A percentile compares a stretch with the other conserved stretches of the same genome.
phyloP scores from a whole-genome alignment of 2,113 vertebrate species.

The Lepus timidus region DNA sequence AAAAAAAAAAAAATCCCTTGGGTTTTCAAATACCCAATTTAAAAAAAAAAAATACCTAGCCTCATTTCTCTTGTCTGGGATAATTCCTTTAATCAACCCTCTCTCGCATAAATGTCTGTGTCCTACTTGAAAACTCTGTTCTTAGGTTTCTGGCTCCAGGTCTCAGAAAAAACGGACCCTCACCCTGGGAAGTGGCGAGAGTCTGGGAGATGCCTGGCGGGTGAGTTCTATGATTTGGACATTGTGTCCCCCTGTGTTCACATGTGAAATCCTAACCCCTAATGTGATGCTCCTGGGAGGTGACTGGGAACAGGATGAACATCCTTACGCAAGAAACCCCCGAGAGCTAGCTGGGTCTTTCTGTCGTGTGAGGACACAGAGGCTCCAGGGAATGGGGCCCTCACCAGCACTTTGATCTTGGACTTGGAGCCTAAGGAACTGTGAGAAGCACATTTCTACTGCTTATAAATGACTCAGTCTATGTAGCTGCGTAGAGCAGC shows the following conservation, averaged over 20 bases:
- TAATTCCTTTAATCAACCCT: not conserved
- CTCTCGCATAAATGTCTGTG: not conserved
- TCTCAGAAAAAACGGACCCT: not conserved
- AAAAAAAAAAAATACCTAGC: not conserved
- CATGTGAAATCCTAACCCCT: not conserved
- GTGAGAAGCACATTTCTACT: not conserved
- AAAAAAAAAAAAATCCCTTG: too few relatives aligned
- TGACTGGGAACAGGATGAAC: not conserved
- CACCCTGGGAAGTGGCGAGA: not conserved
- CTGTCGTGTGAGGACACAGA: not conserved
- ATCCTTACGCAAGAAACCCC: not conserved
- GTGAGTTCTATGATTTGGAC: not conserved
- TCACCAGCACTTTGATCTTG: not conserved
- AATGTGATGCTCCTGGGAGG: not conserved
- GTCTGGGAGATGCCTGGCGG: not conserved
- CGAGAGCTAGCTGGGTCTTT: not conserved
- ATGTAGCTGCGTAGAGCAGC: not conserved
- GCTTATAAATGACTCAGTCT: not conserved
- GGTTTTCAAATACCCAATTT: too few relatives aligned
- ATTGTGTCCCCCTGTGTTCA: not conserved
- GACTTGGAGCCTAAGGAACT: not conserved
- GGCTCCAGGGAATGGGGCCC: not conserved
- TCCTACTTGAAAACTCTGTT: not conserved
- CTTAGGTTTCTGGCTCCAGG: not conserved
- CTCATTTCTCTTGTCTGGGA: not conserved